A percentile compares a stretch with the other conserved stretches of the same genome.
phyloP scores from a whole-genome alignment of 2,888 invertebrate genomes.

The Amorpha juglandis region DNA sequence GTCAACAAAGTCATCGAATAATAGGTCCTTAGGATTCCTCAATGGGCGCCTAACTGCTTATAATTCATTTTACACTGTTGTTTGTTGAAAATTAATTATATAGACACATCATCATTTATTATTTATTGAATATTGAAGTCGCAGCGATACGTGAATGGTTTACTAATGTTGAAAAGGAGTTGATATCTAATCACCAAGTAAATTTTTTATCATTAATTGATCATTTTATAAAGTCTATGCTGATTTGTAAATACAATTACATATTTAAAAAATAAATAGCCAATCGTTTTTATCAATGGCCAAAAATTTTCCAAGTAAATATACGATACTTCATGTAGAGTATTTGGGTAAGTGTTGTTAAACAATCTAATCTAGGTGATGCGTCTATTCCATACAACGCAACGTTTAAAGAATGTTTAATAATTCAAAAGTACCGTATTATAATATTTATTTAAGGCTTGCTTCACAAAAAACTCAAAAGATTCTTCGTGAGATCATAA shows the following conservation, averaged over 20 bases:
- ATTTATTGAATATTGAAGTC: conserved; percentile 3
- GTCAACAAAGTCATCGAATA: conserved; percentile 10
- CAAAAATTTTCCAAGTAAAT: no score
- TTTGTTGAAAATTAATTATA: conserved; percentile 76
- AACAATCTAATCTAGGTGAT: not conserved
- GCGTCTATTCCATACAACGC: not conserved
- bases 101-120: conserved; percentile 47
- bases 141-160: not conserved
- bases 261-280: no score
- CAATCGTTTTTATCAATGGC: no score
- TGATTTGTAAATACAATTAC: no score
- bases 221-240: no score
- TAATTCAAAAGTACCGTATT: not conserved
- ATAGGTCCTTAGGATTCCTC: not conserved
- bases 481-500: conserved; percentile 6
- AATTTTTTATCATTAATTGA: no score
- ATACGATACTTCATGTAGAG: not conserved
- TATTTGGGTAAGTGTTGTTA: no score
- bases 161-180: conserved; percentile 1
- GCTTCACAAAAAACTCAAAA: conserved; percentile 18
- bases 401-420: conserved; percentile 2
- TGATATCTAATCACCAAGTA: no score
- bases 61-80: conserved; percentile 63
- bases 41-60: conserved; percentile 40
- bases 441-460: conserved; percentile 13